phyloP scores from a whole-genome alignment of 2,888 invertebrate genomes.

The Callyntrura guangdongensis region DNA sequence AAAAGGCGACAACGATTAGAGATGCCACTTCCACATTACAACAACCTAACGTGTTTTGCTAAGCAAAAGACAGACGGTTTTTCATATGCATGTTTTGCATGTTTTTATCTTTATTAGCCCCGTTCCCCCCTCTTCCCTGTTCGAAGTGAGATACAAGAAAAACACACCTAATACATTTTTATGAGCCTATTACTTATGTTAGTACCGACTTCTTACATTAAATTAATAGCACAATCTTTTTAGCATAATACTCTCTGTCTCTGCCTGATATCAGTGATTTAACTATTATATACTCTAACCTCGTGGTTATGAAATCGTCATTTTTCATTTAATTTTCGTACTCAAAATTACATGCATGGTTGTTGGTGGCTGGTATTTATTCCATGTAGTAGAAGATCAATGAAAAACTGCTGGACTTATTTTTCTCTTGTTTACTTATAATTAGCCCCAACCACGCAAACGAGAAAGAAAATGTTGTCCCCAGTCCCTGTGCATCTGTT shows the following conservation, averaged over 20 bases:
- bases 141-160: background rate
- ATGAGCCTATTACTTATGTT: background rate
- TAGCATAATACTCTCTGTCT: background rate
- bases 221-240: slow-evolving; percentile 5
- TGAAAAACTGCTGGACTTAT: slow-evolving; percentile 5
- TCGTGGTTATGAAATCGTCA: slow-evolving; percentile 23
- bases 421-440: slow-evolving; percentile 46
- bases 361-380: background rate
- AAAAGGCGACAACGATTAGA: slow-evolving; percentile 45
- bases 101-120: slow-evolving; percentile 12
- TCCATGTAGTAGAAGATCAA: background rate
- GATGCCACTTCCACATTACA: slow-evolving; percentile 10
- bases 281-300: background rate
- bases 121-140: background rate
- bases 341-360: background rate
- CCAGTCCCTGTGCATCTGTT: background rate
- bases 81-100: slow-evolving; percentile 24
- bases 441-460: slow-evolving; percentile 27
- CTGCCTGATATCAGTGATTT: background rate
- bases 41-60: slow-evolving; percentile 26
- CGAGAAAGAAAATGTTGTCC: background rate
- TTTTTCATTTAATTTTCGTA: background rate
- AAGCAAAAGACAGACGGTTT: background rate
- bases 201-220: background rate
- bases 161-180: slow-evolving; percentile 24